Percentiles rank a stretch among this genome's conserved stretches.
Evolutionary conservation across 1,140 invertebrate species (phyloP).

Genomic region (Potamilus streckersoni): DNA sequence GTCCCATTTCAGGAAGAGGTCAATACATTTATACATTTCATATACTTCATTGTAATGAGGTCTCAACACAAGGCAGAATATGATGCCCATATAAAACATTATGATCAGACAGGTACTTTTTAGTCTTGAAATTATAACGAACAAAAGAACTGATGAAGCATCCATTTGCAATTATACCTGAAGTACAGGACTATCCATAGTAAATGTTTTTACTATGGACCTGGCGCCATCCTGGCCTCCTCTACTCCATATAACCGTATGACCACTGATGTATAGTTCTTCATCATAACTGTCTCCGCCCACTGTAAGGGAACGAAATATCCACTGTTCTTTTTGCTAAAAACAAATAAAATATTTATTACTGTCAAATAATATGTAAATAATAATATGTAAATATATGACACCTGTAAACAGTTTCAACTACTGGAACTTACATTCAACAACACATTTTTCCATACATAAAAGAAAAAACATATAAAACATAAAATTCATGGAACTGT

Average conservation of each 20-base stretch:
- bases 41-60: no score
- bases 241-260: constrained; percentile 82
- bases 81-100: not conserved
- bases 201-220: constrained; percentile 76
- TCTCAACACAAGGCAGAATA: no score
- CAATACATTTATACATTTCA: no score
- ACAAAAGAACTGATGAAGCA: not conserved
- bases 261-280: constrained; percentile 88
- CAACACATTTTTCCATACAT: no score
- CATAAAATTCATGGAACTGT: no score
- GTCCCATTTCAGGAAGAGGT: no score
- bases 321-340: constrained; percentile 55
- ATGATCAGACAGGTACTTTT: not conserved
- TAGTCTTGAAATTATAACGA: not conserved
- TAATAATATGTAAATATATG: no score
- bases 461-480: no score
- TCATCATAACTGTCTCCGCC: constrained; percentile 74
- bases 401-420: no score
- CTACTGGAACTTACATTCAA: no score
- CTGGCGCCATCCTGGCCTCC: constrained; percentile 63
- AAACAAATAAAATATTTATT: no score
- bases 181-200: constrained; percentile 82
- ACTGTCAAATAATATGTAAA: no score
- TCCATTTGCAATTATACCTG: constrained; percentile 43
- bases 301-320: constrained; percentile 21